Evolutionary conservation across 2,797 vertebrate species (phyloP).

Genomic region (Gouania willdenowi): DNA sequence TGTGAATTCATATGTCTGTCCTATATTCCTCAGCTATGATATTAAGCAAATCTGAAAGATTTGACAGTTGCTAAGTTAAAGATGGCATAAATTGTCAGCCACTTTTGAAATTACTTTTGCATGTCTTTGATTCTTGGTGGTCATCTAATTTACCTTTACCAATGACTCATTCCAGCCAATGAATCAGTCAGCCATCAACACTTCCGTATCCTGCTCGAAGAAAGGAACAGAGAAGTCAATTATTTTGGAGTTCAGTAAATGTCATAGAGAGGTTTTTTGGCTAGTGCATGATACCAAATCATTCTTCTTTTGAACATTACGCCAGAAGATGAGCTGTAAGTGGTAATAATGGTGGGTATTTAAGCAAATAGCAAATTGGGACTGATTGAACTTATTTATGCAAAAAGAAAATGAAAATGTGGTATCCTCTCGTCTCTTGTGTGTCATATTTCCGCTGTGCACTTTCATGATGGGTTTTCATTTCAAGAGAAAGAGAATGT

Average conservation of each 20-base stretch:
- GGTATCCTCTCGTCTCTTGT: no score
- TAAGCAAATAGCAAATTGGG: neutral
- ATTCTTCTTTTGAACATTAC: neutral
- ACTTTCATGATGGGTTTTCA: no score
- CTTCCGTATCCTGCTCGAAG: neutral
- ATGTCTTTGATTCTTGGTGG: no score
- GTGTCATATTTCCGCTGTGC: no score
- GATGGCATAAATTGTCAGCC: no score
- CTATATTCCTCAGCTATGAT: no score
- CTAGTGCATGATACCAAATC: neutral
- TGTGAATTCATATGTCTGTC: no score
- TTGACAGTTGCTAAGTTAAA: no score
- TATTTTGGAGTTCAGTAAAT: conserved; percentile 4
- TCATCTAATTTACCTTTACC: conserved; percentile 1
- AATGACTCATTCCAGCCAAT: neutral
- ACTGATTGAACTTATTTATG: conserved; percentile 4
- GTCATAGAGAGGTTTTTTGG: neutral
- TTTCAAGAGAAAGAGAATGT: no score
- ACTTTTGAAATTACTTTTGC: no score
- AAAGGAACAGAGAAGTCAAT: neutral
- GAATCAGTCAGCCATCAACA: neutral
- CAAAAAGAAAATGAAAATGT: no score
- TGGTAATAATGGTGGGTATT: conserved; percentile 6
- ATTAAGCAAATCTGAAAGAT: no score
- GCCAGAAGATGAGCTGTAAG: conserved; percentile 1